Conservation (phyloP, 2,797 vertebrate genomes). For the Philypnodon macrostomus region DNA sequence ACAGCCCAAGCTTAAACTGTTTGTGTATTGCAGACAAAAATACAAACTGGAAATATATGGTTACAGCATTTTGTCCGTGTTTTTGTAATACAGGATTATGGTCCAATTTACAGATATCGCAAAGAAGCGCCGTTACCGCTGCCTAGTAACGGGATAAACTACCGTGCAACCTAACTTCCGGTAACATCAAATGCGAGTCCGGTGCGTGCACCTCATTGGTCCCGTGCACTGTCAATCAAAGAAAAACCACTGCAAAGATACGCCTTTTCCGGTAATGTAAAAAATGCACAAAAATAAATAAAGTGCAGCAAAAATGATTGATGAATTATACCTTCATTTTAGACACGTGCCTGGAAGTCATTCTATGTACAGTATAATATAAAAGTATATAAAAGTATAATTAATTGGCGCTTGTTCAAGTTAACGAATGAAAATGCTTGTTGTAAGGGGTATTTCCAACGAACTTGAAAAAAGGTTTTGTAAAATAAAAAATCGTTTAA, state of each 20-base stretch:
- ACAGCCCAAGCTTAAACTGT: not conserved
- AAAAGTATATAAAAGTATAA: too few relatives aligned
- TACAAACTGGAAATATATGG: not conserved
- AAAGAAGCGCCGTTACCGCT: slow-evolving; percentile 49
- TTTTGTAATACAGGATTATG: not conserved
- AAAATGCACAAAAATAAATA: too few relatives aligned
- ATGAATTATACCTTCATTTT: too few relatives aligned
- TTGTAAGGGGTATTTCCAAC: too few relatives aligned
- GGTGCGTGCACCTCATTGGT: slow-evolving; percentile 36
- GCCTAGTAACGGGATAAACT: slow-evolving; percentile 77
- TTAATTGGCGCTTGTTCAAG: too few relatives aligned
- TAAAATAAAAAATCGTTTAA: too few relatives aligned
- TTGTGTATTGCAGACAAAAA: not conserved
- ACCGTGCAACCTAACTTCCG: slow-evolving; percentile 56
- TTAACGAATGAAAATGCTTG: too few relatives aligned
- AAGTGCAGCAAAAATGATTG: too few relatives aligned
- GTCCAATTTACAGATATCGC: not conserved
- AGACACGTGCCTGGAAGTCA: too few relatives aligned
- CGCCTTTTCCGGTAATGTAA: slow-evolving; percentile 31
- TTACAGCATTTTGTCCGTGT: not conserved
- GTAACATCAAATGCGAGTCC: rapidly evolving
- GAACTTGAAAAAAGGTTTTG: too few relatives aligned
- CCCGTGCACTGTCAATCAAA: slow-evolving; percentile 39
- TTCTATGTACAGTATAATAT: too few relatives aligned
- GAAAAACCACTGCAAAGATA: rapidly evolving